phyloP scores from a whole-genome alignment of 2,888 invertebrate genomes.

The Acleris laterana region DNA sequence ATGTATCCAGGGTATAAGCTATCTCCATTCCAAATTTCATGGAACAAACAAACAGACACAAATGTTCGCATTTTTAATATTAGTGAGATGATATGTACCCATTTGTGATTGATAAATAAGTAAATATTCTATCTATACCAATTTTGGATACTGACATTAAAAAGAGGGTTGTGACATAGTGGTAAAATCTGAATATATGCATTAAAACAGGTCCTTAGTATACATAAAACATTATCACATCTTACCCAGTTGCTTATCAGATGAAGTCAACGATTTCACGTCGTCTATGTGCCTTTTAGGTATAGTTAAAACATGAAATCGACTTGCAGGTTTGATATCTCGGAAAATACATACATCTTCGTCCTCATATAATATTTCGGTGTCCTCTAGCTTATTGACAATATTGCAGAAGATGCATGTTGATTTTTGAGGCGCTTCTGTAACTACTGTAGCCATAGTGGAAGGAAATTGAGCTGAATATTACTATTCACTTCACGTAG shows the following conservation, averaged over 20 bases:
- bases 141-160: too few relatives aligned
- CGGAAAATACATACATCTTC: constrained; percentile 91
- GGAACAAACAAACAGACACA: too few relatives aligned
- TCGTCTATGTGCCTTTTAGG: constrained; percentile 91
- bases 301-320: constrained; percentile 91
- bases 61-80: too few relatives aligned
- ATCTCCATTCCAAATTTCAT: too few relatives aligned
- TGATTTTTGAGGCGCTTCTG: constrained; percentile 48
- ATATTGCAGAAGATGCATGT: constrained; percentile 92
- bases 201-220: too few relatives aligned
- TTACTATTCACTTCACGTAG: too few relatives aligned
- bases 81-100: too few relatives aligned
- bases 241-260: constrained; percentile 89
- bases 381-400: constrained; percentile 83
- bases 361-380: constrained; percentile 88
- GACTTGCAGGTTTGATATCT: constrained; percentile 92
- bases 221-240: neutral
- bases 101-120: too few relatives aligned
- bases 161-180: too few relatives aligned
- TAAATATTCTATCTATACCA: too few relatives aligned
- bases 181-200: too few relatives aligned
- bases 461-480: neutral
- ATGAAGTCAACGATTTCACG: constrained; percentile 86
- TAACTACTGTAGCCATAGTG: constrained; percentile 12
- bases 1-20: too few relatives aligned